Percentiles rank a stretch among this genome's conserved stretches.
These are phyloP conservation scores for Dermochelys coriacea DNA, from an alignment of 2,797 vertebrate species.

Conservation along the genomic window DNA sequence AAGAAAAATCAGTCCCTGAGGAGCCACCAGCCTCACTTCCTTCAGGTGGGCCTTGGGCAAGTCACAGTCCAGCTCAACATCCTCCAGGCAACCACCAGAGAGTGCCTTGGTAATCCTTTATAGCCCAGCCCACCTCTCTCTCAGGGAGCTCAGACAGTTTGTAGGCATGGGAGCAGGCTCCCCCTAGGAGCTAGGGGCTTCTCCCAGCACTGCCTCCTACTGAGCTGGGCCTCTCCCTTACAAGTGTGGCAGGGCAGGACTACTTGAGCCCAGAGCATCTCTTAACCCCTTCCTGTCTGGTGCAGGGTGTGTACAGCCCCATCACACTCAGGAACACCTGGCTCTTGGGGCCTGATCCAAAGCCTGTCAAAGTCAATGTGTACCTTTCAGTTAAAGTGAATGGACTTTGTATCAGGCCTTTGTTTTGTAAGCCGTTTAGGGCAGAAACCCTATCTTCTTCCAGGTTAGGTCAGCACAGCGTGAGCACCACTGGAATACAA, in stretches of 20 bases:
- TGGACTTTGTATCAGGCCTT: not conserved
- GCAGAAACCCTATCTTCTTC: not conserved
- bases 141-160: not conserved
- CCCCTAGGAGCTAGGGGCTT: not conserved
- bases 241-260: too few relatives aligned
- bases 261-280: too few relatives aligned
- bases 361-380: not conserved
- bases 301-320: not conserved
- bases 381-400: slow-evolving; percentile 30
- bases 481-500: not conserved
- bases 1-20: not conserved
- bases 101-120: not conserved
- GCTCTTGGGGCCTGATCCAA: not conserved
- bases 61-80: not conserved
- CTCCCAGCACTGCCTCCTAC: not conserved
- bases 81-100: not conserved
- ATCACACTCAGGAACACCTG: not conserved
- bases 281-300: not conserved
- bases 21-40: not conserved
- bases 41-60: not conserved
- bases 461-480: not conserved
- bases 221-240: not conserved
- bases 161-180: not conserved
- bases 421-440: not conserved
- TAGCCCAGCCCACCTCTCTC: not conserved